Percentiles rank a stretch among this genome's conserved stretches.
These are phyloP conservation scores for Cotesia glomerata DNA, from an alignment of 1,140 invertebrate genomes.

Conservation along the genomic window DNA sequence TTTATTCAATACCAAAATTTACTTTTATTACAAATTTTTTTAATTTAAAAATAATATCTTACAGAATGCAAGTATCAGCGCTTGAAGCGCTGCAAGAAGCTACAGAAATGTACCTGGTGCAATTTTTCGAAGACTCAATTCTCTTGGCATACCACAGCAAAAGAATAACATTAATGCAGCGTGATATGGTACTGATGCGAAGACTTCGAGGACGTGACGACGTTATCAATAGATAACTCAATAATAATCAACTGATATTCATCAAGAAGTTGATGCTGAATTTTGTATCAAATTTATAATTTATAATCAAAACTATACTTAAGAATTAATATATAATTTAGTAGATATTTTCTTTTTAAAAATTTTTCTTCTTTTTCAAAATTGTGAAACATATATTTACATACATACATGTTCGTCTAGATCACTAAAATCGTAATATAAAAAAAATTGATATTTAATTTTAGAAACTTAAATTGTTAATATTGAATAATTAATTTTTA, in stretches of 20 bases:
- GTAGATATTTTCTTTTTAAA: too few species aligned
- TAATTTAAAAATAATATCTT: neutral
- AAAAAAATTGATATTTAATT: too few species aligned
- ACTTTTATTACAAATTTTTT: too few species aligned
- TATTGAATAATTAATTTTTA: too few species aligned
- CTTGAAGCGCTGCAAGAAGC: conserved; percentile 72
- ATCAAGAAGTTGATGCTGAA: neutral
- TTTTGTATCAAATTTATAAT: neutral
- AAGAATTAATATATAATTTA: too few species aligned
- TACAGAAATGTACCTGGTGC: conserved; percentile 76
- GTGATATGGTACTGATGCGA: conserved; percentile 65
- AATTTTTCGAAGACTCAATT: conserved; percentile 78
- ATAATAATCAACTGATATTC: neutral
- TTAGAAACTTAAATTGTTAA: too few species aligned
- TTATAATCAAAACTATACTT: too few species aligned
- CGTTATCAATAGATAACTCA: conserved; percentile 46
- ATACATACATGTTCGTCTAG: too few species aligned
- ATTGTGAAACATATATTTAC: too few species aligned
- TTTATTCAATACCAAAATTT: too few species aligned
- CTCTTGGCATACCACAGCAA: conserved; percentile 75
- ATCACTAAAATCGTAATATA: too few species aligned
- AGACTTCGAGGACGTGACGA: conserved; percentile 55
- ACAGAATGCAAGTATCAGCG: conserved; percentile 66
- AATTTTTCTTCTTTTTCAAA: too few species aligned
- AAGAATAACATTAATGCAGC: conserved; percentile 76